Evolutionary conservation across 2,113 vertebrate species (phyloP).

Genomic region (Gracilinanus agilis): DNA sequence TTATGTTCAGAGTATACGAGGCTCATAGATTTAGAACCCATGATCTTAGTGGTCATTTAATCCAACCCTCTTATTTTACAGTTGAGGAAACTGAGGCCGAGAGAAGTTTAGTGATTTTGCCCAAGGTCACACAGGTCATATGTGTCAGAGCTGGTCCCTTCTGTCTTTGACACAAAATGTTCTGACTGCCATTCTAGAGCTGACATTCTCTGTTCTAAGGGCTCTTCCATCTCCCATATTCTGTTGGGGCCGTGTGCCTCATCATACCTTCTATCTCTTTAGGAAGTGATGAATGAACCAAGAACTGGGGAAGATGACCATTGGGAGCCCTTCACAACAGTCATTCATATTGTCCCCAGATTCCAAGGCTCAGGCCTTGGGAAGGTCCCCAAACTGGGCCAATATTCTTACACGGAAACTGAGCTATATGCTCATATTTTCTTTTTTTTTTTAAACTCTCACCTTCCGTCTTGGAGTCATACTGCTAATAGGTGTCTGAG

Average conservation of each 20-base stretch:
- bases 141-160: not conserved
- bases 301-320: not conserved
- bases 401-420: not conserved
- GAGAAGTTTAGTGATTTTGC: not conserved
- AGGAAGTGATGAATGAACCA: not conserved
- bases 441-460: too few species aligned
- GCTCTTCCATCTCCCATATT: not conserved
- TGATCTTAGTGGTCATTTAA: too few species aligned
- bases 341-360: not conserved
- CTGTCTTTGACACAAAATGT: not conserved
- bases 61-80: too few species aligned
- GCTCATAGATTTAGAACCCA: too few species aligned
- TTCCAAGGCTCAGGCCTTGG: not conserved
- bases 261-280: not conserved
- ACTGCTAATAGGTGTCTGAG: too few species aligned
- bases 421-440: slow-evolving; percentile 38
- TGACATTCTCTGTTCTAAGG: not conserved
- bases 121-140: not conserved
- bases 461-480: too few species aligned
- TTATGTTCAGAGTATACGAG: too few species aligned
- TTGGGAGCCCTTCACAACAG: slow-evolving; percentile 1
- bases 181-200: too few species aligned
- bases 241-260: not conserved
- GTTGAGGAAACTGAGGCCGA: not conserved
- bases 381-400: not conserved